phyloP scores from a whole-genome alignment of 2,113 vertebrate genomes.

The Rhinolophus sinicus region DNA sequence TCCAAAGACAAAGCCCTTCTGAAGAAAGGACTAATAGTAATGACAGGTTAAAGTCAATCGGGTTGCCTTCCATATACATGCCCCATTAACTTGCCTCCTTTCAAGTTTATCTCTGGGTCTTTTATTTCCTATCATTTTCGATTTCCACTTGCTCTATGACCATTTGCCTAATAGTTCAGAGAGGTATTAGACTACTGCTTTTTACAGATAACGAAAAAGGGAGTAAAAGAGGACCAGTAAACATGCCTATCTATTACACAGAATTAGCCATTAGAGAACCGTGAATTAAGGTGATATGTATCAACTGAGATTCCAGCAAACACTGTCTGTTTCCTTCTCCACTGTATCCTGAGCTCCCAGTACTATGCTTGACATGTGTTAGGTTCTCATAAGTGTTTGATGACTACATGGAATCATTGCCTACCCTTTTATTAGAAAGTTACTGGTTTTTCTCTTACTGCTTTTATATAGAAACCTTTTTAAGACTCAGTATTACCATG shows the following conservation, averaged over 20 bases:
- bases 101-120: not conserved
- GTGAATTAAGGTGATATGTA: not conserved
- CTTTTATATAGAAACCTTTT: not conserved
- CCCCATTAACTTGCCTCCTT: not conserved
- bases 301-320: not conserved
- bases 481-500: not conserved
- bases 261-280: not conserved
- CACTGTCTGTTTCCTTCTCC: not conserved
- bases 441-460: not conserved
- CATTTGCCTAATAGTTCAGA: constrained; percentile 9
- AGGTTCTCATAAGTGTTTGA: not conserved
- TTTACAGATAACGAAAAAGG: not conserved
- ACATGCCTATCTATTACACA: not conserved
- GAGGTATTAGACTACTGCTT: not conserved
- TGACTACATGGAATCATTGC: not conserved
- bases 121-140: constrained; percentile 26
- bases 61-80: not conserved
- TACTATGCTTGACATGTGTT: not conserved
- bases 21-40: not conserved
- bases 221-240: not conserved
- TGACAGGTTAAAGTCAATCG: not conserved
- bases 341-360: not conserved
- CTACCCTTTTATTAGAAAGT: not conserved
- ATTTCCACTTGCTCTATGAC: constrained; percentile 38
- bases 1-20: constrained; percentile 36